Conservation (phyloP, 2,888 invertebrate genomes). For the Thysanoteuthis rhombus region DNA sequence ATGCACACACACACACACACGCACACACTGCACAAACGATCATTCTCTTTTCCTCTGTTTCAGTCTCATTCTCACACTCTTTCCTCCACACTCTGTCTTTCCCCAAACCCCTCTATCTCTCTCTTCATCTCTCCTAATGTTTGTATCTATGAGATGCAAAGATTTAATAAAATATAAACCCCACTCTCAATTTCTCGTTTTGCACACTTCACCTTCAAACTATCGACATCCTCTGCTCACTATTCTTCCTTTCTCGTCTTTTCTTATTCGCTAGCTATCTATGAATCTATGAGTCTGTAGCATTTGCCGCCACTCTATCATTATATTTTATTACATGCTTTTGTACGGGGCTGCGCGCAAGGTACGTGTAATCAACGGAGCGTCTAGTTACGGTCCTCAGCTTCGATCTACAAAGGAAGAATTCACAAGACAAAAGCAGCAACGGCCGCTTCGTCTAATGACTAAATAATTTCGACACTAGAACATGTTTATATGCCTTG, state of each 20-base stretch:
- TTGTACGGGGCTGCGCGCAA: background rate
- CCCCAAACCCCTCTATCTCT: background rate
- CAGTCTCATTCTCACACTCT: no score
- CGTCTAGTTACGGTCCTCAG: background rate
- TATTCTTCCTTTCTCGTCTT: background rate
- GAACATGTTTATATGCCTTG: background rate
- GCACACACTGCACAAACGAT: background rate
- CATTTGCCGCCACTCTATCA: background rate
- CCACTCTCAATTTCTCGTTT: background rate
- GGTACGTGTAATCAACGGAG: background rate
- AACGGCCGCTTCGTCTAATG: background rate
- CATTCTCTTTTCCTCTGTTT: background rate
- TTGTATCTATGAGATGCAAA: background rate
- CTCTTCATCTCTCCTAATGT: background rate
- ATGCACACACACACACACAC: background rate
- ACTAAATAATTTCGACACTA: background rate
- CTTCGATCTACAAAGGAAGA: background rate
- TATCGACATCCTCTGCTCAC: background rate
- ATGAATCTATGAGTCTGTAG: background rate
- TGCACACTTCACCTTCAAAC: background rate
- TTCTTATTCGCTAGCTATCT: background rate
- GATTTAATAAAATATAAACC: background rate
- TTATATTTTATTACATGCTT: background rate
- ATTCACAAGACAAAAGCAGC: constrained; percentile 12
- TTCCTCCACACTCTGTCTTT: background rate